A percentile compares a stretch with the other conserved stretches of the same genome.
Conservation (phyloP, 2,797 vertebrate genomes). For the Cichlasoma orientale region DNA sequence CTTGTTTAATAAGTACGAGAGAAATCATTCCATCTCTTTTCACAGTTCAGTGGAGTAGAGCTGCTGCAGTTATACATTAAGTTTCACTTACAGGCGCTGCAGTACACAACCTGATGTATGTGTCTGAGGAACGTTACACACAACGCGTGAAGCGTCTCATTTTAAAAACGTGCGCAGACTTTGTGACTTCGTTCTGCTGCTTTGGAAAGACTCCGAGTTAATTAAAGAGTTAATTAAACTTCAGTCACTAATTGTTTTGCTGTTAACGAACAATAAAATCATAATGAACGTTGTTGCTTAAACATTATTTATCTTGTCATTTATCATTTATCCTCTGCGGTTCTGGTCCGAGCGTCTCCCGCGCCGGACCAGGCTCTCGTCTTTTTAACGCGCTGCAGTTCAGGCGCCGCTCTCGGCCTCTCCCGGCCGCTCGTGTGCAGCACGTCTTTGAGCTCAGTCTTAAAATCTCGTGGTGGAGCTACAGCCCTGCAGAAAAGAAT, state of each 20-base stretch:
- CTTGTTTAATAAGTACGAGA: slow-evolving; percentile 35
- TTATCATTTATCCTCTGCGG: not conserved
- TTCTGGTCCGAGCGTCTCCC: not conserved
- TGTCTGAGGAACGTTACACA: not conserved
- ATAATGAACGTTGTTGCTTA: not conserved
- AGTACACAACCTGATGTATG: not conserved
- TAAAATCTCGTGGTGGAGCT: no score
- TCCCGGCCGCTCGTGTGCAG: no score
- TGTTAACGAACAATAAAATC: not conserved
- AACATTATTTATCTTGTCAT: not conserved
- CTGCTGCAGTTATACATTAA: not conserved
- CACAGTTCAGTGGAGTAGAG: slow-evolving; percentile 8
- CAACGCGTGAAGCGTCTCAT: not conserved
- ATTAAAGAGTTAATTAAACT: not conserved
- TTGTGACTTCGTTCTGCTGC: no score
- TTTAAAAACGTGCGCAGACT: no score
- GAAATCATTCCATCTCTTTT: slow-evolving; percentile 20
- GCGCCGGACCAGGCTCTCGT: not conserved
- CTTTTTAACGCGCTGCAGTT: not conserved
- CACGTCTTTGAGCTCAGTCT: no score
- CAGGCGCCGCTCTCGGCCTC: no score
- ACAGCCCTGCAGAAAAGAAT: not conserved
- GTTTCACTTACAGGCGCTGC: not conserved
- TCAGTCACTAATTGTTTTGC: not conserved
- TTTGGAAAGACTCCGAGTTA: not conserved